A percentile compares a stretch with the other conserved stretches of the same genome.
Evolutionary conservation across 2,797 vertebrate species (phyloP).

Genomic region (Sebastes miniatus): DNA sequence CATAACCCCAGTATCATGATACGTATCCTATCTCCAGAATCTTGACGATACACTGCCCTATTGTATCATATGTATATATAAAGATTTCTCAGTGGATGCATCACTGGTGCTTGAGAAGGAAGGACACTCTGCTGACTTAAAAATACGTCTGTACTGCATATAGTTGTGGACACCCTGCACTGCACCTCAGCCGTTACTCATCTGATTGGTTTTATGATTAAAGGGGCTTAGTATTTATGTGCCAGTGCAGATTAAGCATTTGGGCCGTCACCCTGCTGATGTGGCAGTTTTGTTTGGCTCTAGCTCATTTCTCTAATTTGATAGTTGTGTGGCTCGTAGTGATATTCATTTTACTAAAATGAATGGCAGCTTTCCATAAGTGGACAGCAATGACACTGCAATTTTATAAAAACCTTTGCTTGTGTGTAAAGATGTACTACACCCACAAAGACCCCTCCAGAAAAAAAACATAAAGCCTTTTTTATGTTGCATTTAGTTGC

Average conservation of each 20-base stretch:
- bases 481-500: not conserved
- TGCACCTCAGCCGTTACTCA: not conserved
- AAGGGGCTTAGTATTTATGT: not conserved
- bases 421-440: not conserved
- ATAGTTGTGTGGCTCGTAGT: not conserved
- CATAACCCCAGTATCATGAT: too few species aligned
- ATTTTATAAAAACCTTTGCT: not conserved
- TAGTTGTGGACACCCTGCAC: not conserved
- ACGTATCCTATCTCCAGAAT: too few species aligned
- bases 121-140: not conserved
- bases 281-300: slow-evolving; percentile 1
- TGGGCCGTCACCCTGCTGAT: not conserved
- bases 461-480: not conserved
- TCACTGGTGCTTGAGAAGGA: not conserved
- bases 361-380: not conserved
- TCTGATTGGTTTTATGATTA: not conserved
- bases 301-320: not conserved
- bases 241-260: not conserved
- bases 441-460: not conserved
- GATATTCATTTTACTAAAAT: slow-evolving; percentile 7
- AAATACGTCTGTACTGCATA: not conserved
- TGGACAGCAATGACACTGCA: not conserved
- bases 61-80: not conserved
- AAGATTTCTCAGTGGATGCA: not conserved
- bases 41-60: not conserved